Conservation (phyloP, 2,113 vertebrate species). For the Galemys pyrenaicus region DNA sequence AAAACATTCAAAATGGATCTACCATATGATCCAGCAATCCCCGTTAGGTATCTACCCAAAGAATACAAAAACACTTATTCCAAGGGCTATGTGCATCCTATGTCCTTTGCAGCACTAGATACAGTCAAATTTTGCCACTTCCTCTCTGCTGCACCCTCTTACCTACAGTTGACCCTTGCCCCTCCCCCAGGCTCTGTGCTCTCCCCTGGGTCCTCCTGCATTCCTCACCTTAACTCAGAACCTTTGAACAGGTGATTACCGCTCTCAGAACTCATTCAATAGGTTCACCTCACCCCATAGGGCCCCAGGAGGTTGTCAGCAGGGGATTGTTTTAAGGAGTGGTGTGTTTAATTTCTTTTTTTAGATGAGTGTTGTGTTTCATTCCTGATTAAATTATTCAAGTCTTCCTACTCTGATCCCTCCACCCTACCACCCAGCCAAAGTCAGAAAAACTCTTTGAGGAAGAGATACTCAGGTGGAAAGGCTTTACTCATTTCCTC, state of each 20-base stretch:
- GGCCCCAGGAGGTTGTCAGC: neutral
- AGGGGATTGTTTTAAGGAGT: rapidly evolving
- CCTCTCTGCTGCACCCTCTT: neutral
- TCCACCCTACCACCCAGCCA: neutral
- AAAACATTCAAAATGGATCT: no score
- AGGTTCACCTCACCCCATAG: rapidly evolving
- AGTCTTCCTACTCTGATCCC: rapidly evolving
- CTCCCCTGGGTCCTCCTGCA: neutral
- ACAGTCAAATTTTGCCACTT: no score
- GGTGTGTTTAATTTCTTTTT: neutral
- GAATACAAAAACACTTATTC: no score
- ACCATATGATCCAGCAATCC: no score
- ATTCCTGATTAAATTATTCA: neutral
- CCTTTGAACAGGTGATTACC: no score
- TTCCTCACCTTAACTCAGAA: no score
- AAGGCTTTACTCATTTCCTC: conserved; percentile 54
- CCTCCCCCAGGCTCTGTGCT: neutral
- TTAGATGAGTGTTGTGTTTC: neutral
- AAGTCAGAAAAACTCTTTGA: neutral
- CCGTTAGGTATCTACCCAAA: no score
- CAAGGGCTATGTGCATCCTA: no score
- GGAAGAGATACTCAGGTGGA: neutral
- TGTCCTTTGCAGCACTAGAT: neutral
- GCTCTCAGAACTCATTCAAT: neutral
- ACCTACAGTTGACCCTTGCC: neutral